Conservation (phyloP, 2,888 invertebrate species). For the Protophormia terraenovae region DNA sequence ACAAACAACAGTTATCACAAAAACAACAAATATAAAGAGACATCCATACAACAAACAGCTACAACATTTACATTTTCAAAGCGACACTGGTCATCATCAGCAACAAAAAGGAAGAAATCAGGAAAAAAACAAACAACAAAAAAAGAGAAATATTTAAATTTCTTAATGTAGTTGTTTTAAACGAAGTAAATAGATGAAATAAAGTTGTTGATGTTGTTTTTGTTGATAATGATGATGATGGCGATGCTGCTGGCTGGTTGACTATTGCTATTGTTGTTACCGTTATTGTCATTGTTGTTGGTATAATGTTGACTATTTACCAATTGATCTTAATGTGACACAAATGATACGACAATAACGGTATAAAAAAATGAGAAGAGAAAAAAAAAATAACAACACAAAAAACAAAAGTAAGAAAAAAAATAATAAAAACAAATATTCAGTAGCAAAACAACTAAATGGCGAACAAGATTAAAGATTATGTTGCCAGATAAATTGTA, state of each 20-base stretch:
- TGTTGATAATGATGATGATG: neutral
- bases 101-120: neutral
- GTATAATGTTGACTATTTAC: constrained; percentile 73
- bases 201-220: constrained; percentile 3
- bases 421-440: constrained; percentile 1
- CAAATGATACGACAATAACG: constrained; percentile 75
- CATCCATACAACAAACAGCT: constrained; percentile 11
- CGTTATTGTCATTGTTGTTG: constrained; percentile 69
- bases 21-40: neutral
- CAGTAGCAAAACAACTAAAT: constrained; percentile 43
- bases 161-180: constrained; percentile 49
- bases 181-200: constrained; percentile 12
- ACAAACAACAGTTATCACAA: neutral
- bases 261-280: constrained; percentile 45
- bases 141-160: too few relatives aligned
- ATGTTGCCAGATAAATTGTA: neutral
- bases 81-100: constrained; percentile 63
- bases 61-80: constrained; percentile 30
- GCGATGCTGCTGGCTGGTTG: constrained; percentile 19
- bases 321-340: constrained; percentile 80
- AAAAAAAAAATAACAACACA: constrained; percentile 27
- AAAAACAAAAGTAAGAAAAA: neutral
- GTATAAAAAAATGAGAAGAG: constrained; percentile 7
- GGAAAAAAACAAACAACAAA: neutral
- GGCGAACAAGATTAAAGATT: constrained; percentile 21